Percentiles rank a stretch among this genome's conserved stretches.
Conservation (phyloP, 2,888 invertebrate species). For the Tryphoninae sp. region DNA sequence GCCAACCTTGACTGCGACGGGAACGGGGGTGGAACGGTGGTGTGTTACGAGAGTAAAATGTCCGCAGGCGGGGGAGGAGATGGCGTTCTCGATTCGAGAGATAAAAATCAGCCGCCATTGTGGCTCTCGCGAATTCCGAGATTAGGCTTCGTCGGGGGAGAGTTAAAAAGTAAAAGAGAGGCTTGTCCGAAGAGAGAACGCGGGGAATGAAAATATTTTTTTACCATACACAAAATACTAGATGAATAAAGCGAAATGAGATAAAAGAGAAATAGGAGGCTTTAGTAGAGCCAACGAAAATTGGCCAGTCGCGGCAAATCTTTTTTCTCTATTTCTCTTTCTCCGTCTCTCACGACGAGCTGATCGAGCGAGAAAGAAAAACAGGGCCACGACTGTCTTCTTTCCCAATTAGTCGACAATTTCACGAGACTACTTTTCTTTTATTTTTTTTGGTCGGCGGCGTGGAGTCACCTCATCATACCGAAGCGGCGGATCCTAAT, state of each 20-base stretch:
- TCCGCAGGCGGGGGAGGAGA: background rate
- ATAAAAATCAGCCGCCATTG: conserved; percentile 50
- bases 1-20: conserved; percentile 37
- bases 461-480: conserved; percentile 37
- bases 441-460: conserved; percentile 1
- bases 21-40: background rate
- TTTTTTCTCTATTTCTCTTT: conserved; percentile 10
- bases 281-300: conserved; percentile 3
- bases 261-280: background rate
- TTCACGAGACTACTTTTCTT: conserved; percentile 66
- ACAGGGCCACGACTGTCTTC: conserved; percentile 54
- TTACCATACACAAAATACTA: background rate
- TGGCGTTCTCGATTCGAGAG: conserved; percentile 42
- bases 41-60: background rate
- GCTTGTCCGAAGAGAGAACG: background rate
- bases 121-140: conserved; percentile 49
- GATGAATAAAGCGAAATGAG: background rate
- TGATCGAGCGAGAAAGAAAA: conserved; percentile 46
- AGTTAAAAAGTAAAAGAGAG: conserved; percentile 3
- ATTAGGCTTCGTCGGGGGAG: conserved; percentile 35
- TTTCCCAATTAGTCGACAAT: conserved; percentile 74
- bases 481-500: conserved; percentile 49
- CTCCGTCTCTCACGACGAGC: background rate
- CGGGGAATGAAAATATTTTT: background rate
- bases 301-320: conserved; percentile 15